These are phyloP conservation scores for Lasioglossum leucozonium DNA, from an alignment of 2,888 invertebrate species.

Conservation along the genomic window DNA sequence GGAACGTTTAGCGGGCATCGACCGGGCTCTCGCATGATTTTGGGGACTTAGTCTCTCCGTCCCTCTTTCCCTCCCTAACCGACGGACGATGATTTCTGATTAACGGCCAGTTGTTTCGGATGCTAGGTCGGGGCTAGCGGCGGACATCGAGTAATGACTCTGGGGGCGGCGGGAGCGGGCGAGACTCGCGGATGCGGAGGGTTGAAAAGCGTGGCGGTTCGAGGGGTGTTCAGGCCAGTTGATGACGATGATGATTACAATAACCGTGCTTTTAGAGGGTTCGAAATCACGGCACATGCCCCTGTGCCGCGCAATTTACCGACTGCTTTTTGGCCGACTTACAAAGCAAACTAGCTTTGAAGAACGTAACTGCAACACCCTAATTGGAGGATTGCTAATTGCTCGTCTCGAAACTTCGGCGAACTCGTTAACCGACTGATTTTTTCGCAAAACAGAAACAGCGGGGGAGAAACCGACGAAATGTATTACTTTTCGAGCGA, in stretches of 20 bases:
- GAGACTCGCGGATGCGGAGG: conserved; percentile 74
- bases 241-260: conserved; percentile 78
- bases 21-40: conserved; percentile 64
- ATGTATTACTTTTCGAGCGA: not conserved
- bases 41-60: conserved; percentile 57
- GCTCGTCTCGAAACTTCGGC: conserved; percentile 6
- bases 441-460: not conserved
- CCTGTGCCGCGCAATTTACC: conserved; percentile 48
- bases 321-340: conserved; percentile 41
- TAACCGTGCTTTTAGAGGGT: conserved; percentile 78
- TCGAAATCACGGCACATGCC: conserved; percentile 66
- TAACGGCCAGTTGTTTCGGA: conserved; percentile 83
- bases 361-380: conserved; percentile 37
- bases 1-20: conserved; percentile 44
- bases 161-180: conserved; percentile 79
- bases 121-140: conserved; percentile 78
- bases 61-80: conserved; percentile 56
- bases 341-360: conserved; percentile 42
- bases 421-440: not conserved
- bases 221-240: conserved; percentile 59
- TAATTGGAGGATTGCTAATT: conserved; percentile 38
- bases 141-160: conserved; percentile 84
- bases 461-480: not conserved
- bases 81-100: conserved; percentile 83
- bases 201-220: conserved; percentile 58